Conservation (phyloP, 53 echinoderm and acorn worm genomes). For the Antedon mediterranea region DNA sequence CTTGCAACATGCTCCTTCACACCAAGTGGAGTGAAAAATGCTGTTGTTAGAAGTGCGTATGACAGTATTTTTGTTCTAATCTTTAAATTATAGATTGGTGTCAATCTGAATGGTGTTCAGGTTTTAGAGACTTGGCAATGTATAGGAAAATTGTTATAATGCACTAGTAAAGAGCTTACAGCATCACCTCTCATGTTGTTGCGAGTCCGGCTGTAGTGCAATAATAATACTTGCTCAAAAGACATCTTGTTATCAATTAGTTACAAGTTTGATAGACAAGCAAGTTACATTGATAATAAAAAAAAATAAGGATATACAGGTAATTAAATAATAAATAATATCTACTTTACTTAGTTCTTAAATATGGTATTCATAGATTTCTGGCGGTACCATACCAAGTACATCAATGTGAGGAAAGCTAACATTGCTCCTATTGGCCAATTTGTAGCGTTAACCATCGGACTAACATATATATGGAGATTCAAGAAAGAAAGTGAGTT, state of each 20-base stretch:
- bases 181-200: not conserved
- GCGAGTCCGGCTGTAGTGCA: not conserved
- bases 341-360: not conserved
- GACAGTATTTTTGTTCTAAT: too few relatives aligned
- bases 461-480: constrained; percentile 55
- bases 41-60: constrained; percentile 45
- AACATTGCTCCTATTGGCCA: constrained; percentile 56
- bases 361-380: constrained; percentile 25
- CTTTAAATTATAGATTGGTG: too few relatives aligned
- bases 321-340: too few relatives aligned
- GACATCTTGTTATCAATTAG: not conserved
- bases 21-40: constrained; percentile 33
- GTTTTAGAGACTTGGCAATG: too few relatives aligned
- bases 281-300: too few relatives aligned
- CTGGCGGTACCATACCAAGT: constrained; percentile 63
- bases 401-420: constrained; percentile 67
- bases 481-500: constrained; percentile 73
- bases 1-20: constrained; percentile 45
- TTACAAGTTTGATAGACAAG: not conserved
- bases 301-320: too few relatives aligned
- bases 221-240: not conserved
- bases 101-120: too few relatives aligned
- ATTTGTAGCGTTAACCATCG: constrained; percentile 30
- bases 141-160: not conserved
- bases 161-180: not conserved